A percentile compares a stretch with the other conserved stretches of the same genome.
phyloP scores from a whole-genome alignment of 2,888 invertebrate species.

The Cephus rjabovi region DNA sequence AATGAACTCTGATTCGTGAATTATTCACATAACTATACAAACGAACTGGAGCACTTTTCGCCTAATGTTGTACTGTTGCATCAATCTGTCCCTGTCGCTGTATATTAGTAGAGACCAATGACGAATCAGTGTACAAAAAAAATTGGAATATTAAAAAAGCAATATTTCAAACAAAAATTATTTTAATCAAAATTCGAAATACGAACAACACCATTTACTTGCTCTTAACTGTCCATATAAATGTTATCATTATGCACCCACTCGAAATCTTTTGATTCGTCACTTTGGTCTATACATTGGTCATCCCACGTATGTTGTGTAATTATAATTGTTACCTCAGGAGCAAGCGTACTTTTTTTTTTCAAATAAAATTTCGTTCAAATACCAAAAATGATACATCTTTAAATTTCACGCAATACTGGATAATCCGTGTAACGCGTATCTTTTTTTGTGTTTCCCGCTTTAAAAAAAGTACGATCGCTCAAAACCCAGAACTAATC shows the following conservation, averaged over 20 bases:
- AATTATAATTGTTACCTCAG: background rate
- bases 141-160: background rate
- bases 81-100: slow-evolving; percentile 34
- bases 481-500: slow-evolving; percentile 42
- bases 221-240: background rate
- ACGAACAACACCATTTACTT: background rate
- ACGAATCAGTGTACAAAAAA: background rate
- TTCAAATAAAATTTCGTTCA: background rate
- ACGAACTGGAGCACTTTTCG: slow-evolving; percentile 50
- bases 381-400: background rate
- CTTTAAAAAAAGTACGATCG: slow-evolving; percentile 18
- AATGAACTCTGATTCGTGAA: slow-evolving; percentile 35
- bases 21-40: slow-evolving; percentile 18
- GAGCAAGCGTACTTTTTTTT: background rate
- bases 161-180: background rate
- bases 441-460: background rate
- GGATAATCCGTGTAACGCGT: background rate
- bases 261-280: background rate
- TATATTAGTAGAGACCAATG: background rate
- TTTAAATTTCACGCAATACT: background rate
- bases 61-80: slow-evolving; percentile 50
- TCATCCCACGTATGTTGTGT: background rate
- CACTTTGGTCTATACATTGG: background rate
- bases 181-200: background rate
- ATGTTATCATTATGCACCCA: background rate